phyloP scores from a whole-genome alignment of 2,113 vertebrate species.

The Australoheros scitulus region DNA sequence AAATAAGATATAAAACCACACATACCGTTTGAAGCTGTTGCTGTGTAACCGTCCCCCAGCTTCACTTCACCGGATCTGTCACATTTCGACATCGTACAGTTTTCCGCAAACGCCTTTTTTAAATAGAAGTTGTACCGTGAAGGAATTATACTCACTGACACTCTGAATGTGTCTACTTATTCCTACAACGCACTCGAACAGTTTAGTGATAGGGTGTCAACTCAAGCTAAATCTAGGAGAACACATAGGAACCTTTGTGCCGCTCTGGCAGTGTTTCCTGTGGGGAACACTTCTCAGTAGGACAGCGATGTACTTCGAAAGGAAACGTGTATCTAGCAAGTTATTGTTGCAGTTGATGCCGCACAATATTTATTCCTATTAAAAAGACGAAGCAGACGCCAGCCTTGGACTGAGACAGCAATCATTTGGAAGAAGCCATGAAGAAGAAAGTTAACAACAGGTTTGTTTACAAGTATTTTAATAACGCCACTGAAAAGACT shows the following conservation, averaged over 20 bases:
- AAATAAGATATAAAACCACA: neutral
- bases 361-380: neutral
- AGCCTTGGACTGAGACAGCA: neutral
- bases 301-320: neutral
- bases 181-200: accelerated
- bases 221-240: neutral
- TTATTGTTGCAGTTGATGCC: neutral
- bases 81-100: neutral
- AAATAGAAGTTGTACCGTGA: neutral
- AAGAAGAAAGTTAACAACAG: constrained; percentile 61
- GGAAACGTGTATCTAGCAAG: constrained; percentile 9
- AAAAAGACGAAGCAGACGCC: neutral
- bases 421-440: constrained; percentile 35
- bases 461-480: constrained; percentile 50
- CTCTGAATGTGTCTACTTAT: neutral
- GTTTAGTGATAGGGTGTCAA: neutral
- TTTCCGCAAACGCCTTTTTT: neutral
- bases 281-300: neutral
- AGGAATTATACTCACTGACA: neutral
- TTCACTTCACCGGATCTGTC: constrained; percentile 19
- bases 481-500: neutral
- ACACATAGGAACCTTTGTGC: constrained; percentile 11
- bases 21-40: neutral
- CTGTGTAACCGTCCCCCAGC: neutral
- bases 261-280: neutral